Evolutionary conservation across 2,797 vertebrate species (phyloP).

Genomic region (Platyrinchus mystaceus): DNA sequence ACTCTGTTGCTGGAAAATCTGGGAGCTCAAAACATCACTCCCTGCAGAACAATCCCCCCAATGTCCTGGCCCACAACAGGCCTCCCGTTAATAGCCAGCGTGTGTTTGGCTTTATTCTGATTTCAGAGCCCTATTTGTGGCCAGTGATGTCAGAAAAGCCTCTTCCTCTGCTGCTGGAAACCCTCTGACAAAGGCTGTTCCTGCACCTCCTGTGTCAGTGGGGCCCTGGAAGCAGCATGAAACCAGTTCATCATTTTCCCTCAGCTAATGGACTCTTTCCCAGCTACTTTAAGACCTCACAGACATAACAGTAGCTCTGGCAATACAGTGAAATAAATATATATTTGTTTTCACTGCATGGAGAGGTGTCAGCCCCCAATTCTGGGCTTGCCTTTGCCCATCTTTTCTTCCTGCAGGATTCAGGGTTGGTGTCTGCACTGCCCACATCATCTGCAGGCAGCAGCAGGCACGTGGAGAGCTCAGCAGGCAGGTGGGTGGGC

Average conservation of each 20-base stretch:
- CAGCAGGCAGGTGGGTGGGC: background rate
- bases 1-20: background rate
- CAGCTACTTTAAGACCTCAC: background rate
- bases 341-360: rapidly evolving
- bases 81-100: background rate
- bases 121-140: background rate
- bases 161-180: slow-evolving; percentile 26
- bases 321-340: rapidly evolving
- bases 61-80: background rate
- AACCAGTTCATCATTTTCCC: background rate
- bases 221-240: background rate
- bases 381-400: background rate
- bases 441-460: background rate
- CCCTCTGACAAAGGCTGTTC: background rate
- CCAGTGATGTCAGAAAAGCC: background rate
- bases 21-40: background rate
- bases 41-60: slow-evolving; percentile 7
- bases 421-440: background rate
- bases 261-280: background rate
- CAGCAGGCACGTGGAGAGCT: background rate
- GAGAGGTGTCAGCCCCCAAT: background rate
- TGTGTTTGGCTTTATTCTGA: background rate
- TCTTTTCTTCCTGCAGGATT: background rate
- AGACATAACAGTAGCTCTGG: background rate
- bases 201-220: background rate